Conservation (phyloP, 2,113 vertebrate genomes). For the Chamaetylas fuelleborni region DNA sequence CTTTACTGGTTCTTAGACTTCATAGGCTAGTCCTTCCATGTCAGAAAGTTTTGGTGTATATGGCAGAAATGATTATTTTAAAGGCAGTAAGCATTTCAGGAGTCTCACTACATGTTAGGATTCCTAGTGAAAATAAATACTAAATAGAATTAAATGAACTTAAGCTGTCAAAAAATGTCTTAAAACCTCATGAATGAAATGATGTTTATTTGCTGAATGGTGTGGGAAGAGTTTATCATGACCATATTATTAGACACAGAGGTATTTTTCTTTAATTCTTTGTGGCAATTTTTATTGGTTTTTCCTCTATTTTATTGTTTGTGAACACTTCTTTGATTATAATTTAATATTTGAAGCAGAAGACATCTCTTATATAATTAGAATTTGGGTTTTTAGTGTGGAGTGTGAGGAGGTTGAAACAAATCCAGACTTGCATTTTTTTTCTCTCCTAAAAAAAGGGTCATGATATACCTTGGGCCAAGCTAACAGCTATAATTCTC, state of each 20-base stretch:
- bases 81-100: background rate
- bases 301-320: background rate
- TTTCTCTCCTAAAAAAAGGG: background rate
- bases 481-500: background rate
- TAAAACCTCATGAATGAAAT: background rate
- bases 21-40: background rate
- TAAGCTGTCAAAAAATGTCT: background rate
- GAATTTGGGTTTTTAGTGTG: background rate
- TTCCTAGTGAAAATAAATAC: background rate
- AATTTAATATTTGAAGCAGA: background rate
- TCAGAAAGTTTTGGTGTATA: background rate
- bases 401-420: background rate
- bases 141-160: background rate
- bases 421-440: background rate
- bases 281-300: background rate
- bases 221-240: background rate
- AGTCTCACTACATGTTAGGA: background rate
- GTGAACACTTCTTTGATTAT: background rate
- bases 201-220: background rate
- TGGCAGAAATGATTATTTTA: background rate
- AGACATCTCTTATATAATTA: background rate
- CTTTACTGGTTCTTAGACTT: background rate
- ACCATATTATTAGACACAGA: background rate
- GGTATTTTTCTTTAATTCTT: background rate
- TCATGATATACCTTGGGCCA: background rate